These are phyloP conservation scores for Polydesmus complanatus DNA, from an alignment of 2,888 invertebrate genomes.

Conservation along the genomic window DNA sequence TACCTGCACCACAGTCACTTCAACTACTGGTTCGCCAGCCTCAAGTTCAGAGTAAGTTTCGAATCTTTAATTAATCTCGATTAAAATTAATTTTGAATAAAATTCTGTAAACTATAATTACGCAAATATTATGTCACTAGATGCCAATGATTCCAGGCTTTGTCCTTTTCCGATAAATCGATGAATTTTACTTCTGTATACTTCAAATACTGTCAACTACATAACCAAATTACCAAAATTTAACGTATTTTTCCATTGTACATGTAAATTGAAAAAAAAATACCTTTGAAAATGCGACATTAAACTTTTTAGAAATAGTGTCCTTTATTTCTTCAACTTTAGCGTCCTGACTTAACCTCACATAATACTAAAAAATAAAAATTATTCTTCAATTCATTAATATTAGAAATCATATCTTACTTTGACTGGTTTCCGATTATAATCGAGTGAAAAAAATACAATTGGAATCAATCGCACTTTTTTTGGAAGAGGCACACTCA, in stretches of 20 bases:
- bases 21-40: slow-evolving; percentile 30
- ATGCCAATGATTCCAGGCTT: slow-evolving; percentile 24
- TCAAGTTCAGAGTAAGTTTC: slow-evolving; percentile 29
- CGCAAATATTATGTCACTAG: slow-evolving; percentile 28
- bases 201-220: slow-evolving; percentile 31
- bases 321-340: slow-evolving; percentile 29
- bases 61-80: slow-evolving; percentile 23
- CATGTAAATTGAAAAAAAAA: slow-evolving; percentile 21
- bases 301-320: slow-evolving; percentile 23
- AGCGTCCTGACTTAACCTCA: slow-evolving; percentile 28
- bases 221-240: slow-evolving; percentile 15
- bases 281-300: slow-evolving; percentile 24
- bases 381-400: background rate
- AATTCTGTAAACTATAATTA: slow-evolving; percentile 21
- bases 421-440: slow-evolving; percentile 31
- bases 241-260: slow-evolving; percentile 18
- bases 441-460: slow-evolving; percentile 34
- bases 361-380: background rate
- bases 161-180: slow-evolving; percentile 25
- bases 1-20: slow-evolving; percentile 32
- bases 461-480: slow-evolving; percentile 29
- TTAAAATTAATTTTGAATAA: background rate
- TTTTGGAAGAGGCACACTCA: slow-evolving; percentile 38
- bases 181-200: slow-evolving; percentile 27
- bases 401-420: slow-evolving; percentile 21